Evolutionary conservation across 2,888 invertebrate genomes (phyloP).

Genomic region (Heliothis peltigera): DNA sequence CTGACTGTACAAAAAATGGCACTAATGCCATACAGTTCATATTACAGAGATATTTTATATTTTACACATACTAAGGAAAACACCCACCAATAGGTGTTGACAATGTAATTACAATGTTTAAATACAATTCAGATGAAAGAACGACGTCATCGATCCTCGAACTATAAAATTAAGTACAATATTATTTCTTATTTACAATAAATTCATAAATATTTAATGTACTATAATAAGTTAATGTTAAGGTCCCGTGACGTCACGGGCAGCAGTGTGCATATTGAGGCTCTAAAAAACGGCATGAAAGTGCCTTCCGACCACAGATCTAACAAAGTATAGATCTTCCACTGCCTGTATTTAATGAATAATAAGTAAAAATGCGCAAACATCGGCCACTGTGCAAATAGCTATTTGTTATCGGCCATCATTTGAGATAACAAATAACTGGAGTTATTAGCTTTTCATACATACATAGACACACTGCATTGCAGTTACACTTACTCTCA

Average conservation of each 20-base stretch:
- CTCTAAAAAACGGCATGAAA: slow-evolving; percentile 27
- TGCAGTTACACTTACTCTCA: slow-evolving; percentile 69
- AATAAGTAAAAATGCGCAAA: slow-evolving; percentile 14
- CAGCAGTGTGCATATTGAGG: slow-evolving; percentile 70
- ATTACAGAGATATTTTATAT: slow-evolving; percentile 4
- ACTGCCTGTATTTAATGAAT: slow-evolving; percentile 2
- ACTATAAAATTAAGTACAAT: slow-evolving; percentile 85
- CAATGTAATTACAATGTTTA: slow-evolving; percentile 29
- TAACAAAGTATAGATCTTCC: slow-evolving; percentile 1
- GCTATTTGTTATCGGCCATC: slow-evolving; percentile 28
- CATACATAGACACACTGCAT: slow-evolving; percentile 71
- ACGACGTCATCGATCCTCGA: slow-evolving; percentile 74
- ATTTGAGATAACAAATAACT: slow-evolving; percentile 30
- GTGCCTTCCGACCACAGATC: slow-evolving; percentile 2
- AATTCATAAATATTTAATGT: slow-evolving; percentile 80
- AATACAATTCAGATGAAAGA: slow-evolving; percentile 43
- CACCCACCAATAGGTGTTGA: not conserved
- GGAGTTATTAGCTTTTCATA: slow-evolving; percentile 54
- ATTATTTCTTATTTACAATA: slow-evolving; percentile 86
- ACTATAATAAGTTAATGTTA: slow-evolving; percentile 82
- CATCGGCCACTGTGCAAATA: slow-evolving; percentile 22
- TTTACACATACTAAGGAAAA: slow-evolving; percentile 1
- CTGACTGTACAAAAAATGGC: slow-evolving; percentile 2
- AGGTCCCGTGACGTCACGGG: slow-evolving; percentile 73
- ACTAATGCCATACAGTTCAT: slow-evolving; percentile 1